Evolutionary conservation across 2,797 vertebrate species (phyloP).

Genomic region (Lophius americanus): DNA sequence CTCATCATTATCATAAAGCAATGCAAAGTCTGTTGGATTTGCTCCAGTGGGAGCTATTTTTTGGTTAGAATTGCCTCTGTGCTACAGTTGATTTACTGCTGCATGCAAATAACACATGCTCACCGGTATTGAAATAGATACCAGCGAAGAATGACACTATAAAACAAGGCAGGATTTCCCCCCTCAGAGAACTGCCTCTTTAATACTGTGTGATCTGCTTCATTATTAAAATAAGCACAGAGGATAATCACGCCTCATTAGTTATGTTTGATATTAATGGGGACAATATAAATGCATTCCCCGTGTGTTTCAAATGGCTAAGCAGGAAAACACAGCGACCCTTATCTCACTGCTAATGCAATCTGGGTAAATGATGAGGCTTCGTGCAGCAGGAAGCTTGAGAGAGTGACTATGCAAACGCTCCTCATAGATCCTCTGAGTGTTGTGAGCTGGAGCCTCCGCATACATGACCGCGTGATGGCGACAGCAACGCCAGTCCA

Average conservation of each 20-base stretch:
- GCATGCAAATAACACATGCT: slow-evolving; percentile 59
- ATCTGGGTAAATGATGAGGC: slow-evolving; percentile 75
- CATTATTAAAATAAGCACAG: slow-evolving; percentile 76
- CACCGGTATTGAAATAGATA: slow-evolving; percentile 67
- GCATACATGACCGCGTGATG: slow-evolving; percentile 47
- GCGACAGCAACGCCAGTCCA: slow-evolving; percentile 31
- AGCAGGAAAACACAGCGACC: slow-evolving; percentile 62
- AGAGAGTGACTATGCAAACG: slow-evolving; percentile 65
- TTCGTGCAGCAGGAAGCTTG: slow-evolving; percentile 53
- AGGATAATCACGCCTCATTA: slow-evolving; percentile 84
- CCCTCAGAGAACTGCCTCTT: slow-evolving; percentile 50
- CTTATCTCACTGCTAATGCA: slow-evolving; percentile 71
- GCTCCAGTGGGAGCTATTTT: slow-evolving; percentile 63
- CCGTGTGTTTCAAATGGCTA: slow-evolving; percentile 70
- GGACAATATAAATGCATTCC: slow-evolving; percentile 77
- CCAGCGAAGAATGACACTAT: slow-evolving; percentile 46
- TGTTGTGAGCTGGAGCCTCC: slow-evolving; percentile 45
- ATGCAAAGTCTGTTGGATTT: slow-evolving; percentile 35
- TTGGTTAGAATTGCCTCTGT: slow-evolving; percentile 51
- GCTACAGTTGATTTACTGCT: slow-evolving; percentile 66
- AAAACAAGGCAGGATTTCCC: slow-evolving; percentile 43
- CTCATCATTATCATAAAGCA: slow-evolving; percentile 59
- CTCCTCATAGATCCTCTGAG: slow-evolving; percentile 65
- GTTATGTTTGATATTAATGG: slow-evolving; percentile 83
- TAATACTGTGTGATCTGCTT: slow-evolving; percentile 62